A percentile compares a stretch with the other conserved stretches of the same genome.
phyloP scores from a whole-genome alignment of 2,113 vertebrate species.

The Pardalotus punctatus region DNA sequence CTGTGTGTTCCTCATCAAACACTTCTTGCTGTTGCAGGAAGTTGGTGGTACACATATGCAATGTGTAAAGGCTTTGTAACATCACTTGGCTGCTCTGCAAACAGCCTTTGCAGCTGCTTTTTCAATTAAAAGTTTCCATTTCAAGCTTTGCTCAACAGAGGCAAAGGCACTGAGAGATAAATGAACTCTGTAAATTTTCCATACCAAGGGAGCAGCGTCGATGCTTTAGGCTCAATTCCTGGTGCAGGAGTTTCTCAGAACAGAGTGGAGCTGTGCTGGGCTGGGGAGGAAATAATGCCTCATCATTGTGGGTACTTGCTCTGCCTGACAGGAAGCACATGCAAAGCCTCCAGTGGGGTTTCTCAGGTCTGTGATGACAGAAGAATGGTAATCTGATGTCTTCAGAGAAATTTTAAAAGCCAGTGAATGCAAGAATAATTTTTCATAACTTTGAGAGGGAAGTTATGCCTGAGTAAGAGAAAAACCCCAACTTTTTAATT shows the following conservation, averaged over 20 bases:
- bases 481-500: not conserved
- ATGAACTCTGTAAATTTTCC: not conserved
- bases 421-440: not conserved
- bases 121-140: not conserved
- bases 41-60: not conserved
- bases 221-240: not conserved
- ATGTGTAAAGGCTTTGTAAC: not conserved
- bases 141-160: not conserved
- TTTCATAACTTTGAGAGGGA: not conserved
- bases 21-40: slow-evolving; percentile 27
- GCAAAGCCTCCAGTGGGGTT: not conserved
- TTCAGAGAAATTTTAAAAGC: not conserved
- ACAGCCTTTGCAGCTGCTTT: not conserved
- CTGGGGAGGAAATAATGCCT: slow-evolving; percentile 24
- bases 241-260: not conserved
- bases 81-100: not conserved
- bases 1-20: not conserved
- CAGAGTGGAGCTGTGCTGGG: not conserved
- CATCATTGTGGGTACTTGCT: not conserved
- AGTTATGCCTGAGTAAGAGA: not conserved
- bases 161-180: not conserved
- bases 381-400: not conserved
- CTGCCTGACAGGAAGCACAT: slow-evolving; percentile 4
- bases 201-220: not conserved
- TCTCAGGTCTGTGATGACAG: not conserved